A percentile compares a stretch with the other conserved stretches of the same genome.
phyloP scores from a whole-genome alignment of 2,888 invertebrate genomes.

The Charanyca ferruginea region DNA sequence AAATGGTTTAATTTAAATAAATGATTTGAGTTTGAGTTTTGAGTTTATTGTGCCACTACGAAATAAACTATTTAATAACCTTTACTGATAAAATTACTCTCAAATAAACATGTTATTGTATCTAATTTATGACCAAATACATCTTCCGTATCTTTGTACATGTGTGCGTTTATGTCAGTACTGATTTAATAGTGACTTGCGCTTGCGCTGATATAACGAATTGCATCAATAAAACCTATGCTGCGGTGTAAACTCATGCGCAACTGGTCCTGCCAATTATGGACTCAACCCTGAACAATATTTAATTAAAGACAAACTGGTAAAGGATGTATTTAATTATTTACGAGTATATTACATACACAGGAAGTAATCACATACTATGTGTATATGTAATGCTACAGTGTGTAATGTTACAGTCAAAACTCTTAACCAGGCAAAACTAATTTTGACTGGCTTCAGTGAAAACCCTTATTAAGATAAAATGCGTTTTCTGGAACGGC shows the following conservation, averaged over 20 bases:
- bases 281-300: slow-evolving; percentile 54
- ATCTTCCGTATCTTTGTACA: neutral
- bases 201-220: slow-evolving; percentile 36
- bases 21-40: no score
- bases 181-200: slow-evolving; percentile 29
- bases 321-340: slow-evolving; percentile 31
- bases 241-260: slow-evolving; percentile 25
- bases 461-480: no score
- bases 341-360: neutral
- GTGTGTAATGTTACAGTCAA: no score
- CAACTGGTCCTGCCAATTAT: slow-evolving; percentile 44
- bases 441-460: no score
- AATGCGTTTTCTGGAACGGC: no score
- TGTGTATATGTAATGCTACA: no score
- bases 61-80: no score
- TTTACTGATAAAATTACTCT: slow-evolving; percentile 31
- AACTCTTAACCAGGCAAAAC: no score
- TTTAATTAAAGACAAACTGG: slow-evolving; percentile 31
- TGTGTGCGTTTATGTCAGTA: slow-evolving; percentile 11
- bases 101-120: slow-evolving; percentile 43
- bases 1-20: no score
- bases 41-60: no score
- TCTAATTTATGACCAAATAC: slow-evolving; percentile 21
- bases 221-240: slow-evolving; percentile 54
- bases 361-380: slow-evolving; percentile 40